Percentiles rank a stretch among this genome's conserved stretches.
These are phyloP conservation scores for Aplochiton taeniatus DNA, from an alignment of 2,797 vertebrate species.

Conservation along the genomic window DNA sequence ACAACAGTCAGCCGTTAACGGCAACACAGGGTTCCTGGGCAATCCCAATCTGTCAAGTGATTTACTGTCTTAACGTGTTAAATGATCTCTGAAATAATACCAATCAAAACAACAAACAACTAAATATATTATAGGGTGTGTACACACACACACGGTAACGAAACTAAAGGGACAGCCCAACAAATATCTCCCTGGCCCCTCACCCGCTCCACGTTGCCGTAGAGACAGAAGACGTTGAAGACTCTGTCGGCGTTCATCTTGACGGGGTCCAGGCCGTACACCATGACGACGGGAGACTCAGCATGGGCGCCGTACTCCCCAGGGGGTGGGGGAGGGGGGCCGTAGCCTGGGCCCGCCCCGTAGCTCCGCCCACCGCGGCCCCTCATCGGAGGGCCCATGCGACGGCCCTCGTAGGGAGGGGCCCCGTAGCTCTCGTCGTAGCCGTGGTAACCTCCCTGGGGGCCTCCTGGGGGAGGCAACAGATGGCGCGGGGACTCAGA, in stretches of 20 bases:
- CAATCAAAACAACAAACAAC: too few relatives aligned
- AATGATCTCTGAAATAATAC: too few relatives aligned
- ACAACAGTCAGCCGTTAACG: too few relatives aligned
- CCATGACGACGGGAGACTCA: constrained; percentile 91
- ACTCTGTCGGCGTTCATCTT: constrained; percentile 93
- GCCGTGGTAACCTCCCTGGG: constrained; percentile 83
- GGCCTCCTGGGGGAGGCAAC: constrained; percentile 61
- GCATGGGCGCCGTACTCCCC: constrained; percentile 88
- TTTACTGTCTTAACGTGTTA: too few relatives aligned
- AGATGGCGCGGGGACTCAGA: background rate
- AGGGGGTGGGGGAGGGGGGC: constrained; percentile 82
- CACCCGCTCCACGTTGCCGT: constrained; percentile 94
- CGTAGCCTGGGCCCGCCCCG: constrained; percentile 78
- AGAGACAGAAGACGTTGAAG: constrained; percentile 96
- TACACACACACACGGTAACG: too few relatives aligned
- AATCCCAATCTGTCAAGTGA: too few relatives aligned
- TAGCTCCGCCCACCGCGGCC: constrained; percentile 85
- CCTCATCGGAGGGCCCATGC: constrained; percentile 89
- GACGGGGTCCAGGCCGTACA: constrained; percentile 87
- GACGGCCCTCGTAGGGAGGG: constrained; percentile 85
- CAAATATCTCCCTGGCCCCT: constrained; percentile 26
- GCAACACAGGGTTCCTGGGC: too few relatives aligned
- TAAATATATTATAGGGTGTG: too few relatives aligned
- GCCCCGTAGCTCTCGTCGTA: constrained; percentile 91
- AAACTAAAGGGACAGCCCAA: background rate